phyloP scores from a whole-genome alignment of 2,113 vertebrate genomes.

The Vulpes vulpes region DNA sequence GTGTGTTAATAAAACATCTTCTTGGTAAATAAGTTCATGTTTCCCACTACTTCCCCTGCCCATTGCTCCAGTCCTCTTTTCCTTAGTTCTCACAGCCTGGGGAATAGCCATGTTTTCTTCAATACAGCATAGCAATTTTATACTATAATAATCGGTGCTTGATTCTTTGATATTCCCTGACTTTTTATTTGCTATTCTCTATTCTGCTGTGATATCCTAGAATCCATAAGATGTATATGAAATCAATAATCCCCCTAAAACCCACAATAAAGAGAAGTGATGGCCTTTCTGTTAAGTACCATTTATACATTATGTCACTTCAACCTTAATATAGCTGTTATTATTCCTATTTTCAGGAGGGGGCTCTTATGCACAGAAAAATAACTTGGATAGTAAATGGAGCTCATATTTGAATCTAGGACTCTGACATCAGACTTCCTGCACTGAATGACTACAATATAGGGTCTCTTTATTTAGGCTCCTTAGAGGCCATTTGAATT shows the following conservation, averaged over 20 bases:
- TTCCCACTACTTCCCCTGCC: background rate
- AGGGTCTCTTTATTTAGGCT: background rate
- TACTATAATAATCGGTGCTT: background rate
- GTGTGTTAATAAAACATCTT: conserved; percentile 3
- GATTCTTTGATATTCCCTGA: background rate
- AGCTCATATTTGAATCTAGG: conserved; percentile 23
- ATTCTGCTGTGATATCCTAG: background rate
- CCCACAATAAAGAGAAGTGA: background rate
- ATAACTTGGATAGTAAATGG: background rate
- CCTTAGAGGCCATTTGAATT: conserved; percentile 22
- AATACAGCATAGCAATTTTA: background rate
- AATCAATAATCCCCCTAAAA: background rate
- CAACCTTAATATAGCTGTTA: conserved; percentile 17
- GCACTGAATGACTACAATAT: background rate
- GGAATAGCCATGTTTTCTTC: background rate
- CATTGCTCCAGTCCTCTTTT: background rate
- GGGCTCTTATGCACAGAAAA: conserved; percentile 11
- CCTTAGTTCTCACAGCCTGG: background rate
- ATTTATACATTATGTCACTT: background rate
- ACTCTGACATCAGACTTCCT: background rate
- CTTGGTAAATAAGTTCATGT: background rate
- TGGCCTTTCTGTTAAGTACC: background rate
- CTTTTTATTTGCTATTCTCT: conserved; percentile 40
- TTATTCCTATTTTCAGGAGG: conserved; percentile 14
- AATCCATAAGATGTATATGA: background rate